Percentiles rank a stretch among this genome's conserved stretches.
These are phyloP conservation scores for Microchirus variegatus DNA, from an alignment of 2,797 vertebrate species.

Conservation along the genomic window DNA sequence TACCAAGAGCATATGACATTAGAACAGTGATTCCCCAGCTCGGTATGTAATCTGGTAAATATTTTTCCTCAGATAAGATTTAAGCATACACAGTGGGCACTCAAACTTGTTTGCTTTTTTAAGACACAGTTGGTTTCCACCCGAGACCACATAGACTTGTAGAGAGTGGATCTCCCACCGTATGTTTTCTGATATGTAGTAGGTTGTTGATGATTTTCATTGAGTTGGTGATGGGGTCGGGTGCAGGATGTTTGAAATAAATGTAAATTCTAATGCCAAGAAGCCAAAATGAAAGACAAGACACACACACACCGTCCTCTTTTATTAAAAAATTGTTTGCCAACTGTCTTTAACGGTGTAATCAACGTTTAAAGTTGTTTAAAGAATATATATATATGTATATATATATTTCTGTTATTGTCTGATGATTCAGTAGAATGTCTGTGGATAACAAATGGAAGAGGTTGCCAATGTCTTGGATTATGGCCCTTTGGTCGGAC, in stretches of 20 bases:
- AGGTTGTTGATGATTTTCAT: not conserved
- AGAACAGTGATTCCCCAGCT: not conserved
- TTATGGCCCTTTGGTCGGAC: conserved; percentile 42
- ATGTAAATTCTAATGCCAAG: conserved; percentile 54
- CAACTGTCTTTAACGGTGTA: conserved; percentile 65
- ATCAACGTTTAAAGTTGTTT: conserved; percentile 65
- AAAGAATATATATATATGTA: conserved; percentile 38
- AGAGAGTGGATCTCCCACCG: not conserved
- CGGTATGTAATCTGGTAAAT: conserved; percentile 6
- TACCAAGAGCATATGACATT: not conserved
- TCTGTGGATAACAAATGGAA: conserved; percentile 55
- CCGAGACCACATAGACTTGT: too few species aligned
- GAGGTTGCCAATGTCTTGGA: conserved; percentile 71
- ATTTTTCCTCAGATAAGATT: not conserved
- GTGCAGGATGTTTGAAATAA: conserved; percentile 30
- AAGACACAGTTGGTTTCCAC: conserved; percentile 1
- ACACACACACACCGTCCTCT: conserved; percentile 25
- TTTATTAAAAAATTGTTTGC: conserved; percentile 49
- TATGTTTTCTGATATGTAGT: conserved; percentile 30
- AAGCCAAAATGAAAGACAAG: conserved; percentile 61
- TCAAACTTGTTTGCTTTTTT: conserved; percentile 9
- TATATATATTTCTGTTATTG: conserved; percentile 45
- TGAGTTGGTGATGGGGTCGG: conserved; percentile 14
- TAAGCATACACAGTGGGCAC: conserved; percentile 13
- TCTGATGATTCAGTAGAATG: conserved; percentile 65